Base-by-base conservation (phyloP, 1,140 invertebrate genomes). In the Euura saliciscinereae region DNA sequence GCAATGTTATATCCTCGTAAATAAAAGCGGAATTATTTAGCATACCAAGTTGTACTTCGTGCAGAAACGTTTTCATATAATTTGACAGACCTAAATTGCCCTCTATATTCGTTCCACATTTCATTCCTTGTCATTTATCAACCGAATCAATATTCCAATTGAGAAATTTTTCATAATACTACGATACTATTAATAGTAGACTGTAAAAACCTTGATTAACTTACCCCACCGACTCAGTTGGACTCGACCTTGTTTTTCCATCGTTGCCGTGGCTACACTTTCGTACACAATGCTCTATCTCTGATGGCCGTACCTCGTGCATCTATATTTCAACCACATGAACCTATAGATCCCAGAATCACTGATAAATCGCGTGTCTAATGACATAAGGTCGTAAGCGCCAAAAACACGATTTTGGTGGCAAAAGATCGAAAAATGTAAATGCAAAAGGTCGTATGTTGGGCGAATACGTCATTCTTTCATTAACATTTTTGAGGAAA, bases 121-220 rank as follows among this genome's bases (percentile, higher is more conserved):
- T 59, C 3, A 5, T 59, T 59, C 13, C 13, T 59, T 59, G 51
- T 3, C 51, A 59, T 59, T 59, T 59, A 59, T 8, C 13, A 59
- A 59, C 51, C 3, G 13, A 59, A 59, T 59, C 51, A 6, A 59
- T 59, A 59, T 59, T 59, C 10, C 13, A n/a, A 59, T 71, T 69
- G 10, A 42, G 51, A 13, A 10, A 68, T 71, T 59, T 28, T 68
- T 43, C 44, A 44, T 6, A 8, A 6, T 68, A n/a, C 44, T 43
- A 68, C 6, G 13, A 43, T 70, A 4, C 28, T 44, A 70, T 45
- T 70, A 45, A 44, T 70, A 45, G 45, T 28, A 13, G 45, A 67
- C 8, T n/a, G 7, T 70, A 45, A 8, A 59, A 59, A 59, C 51
- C 51, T 59, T 59, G 51, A 59, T 59, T 59, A 59, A 59, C 51